phyloP scores from a whole-genome alignment of 2,113 vertebrate species.

The Oreotrochilus melanogaster region DNA sequence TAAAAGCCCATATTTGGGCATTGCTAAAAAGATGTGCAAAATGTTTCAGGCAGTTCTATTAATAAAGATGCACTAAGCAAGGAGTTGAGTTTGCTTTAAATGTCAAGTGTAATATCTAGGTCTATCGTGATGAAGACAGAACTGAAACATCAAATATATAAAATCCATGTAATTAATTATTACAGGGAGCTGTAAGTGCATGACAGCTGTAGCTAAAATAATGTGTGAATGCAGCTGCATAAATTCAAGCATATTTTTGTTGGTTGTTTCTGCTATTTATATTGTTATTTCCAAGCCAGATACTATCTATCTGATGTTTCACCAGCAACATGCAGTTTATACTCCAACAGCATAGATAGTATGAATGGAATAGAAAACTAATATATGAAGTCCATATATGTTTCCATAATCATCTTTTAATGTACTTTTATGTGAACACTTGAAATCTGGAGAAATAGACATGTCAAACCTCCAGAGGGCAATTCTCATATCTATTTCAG shows the following conservation, averaged over 20 bases:
- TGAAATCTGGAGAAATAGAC: background rate
- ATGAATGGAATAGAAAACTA: background rate
- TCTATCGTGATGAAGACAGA: background rate
- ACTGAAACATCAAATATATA: background rate
- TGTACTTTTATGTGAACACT: slow-evolving; percentile 25
- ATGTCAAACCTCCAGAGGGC: background rate
- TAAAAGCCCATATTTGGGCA: background rate
- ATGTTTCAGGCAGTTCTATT: background rate
- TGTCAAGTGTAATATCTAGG: background rate
- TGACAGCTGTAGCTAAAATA: background rate
- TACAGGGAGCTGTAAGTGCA: background rate
- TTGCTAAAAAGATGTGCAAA: background rate
- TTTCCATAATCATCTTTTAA: slow-evolving; percentile 7
- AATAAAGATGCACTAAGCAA: background rate
- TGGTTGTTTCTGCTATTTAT: background rate
- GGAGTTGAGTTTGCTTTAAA: background rate
- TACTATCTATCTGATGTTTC: background rate
- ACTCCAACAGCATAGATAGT: background rate
- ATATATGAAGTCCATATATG: background rate
- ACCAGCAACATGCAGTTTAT: background rate
- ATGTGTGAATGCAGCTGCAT: background rate
- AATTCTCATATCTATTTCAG: background rate
- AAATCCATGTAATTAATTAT: background rate
- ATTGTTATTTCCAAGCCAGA: slow-evolving; percentile 7
- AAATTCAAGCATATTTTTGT: background rate